A percentile compares a stretch with the other conserved stretches of the same genome.
These are phyloP conservation scores for Drosophila peninsularis DNA, from an alignment of 2,888 invertebrate species.

Conservation along the genomic window DNA sequence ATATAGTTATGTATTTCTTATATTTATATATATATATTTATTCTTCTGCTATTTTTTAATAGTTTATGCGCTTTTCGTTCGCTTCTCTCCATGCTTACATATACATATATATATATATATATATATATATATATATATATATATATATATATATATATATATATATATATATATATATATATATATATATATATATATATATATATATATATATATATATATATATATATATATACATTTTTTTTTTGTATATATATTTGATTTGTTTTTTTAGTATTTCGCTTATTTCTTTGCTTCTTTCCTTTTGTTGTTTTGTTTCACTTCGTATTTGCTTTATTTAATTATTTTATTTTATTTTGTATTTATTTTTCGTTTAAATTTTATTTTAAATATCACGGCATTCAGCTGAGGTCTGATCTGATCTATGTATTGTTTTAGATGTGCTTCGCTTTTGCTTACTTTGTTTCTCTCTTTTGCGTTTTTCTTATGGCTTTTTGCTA, in stretches of 20 bases:
- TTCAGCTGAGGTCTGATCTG: slow-evolving; percentile 83
- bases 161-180: neutral
- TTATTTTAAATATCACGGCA: slow-evolving; percentile 83
- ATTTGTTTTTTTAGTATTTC: slow-evolving; percentile 10
- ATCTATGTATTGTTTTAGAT: slow-evolving; percentile 62
- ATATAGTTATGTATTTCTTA: slow-evolving; percentile 18
- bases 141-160: slow-evolving; percentile 3
- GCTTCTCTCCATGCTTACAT: slow-evolving; percentile 18
- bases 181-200: neutral
- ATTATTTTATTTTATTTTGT: slow-evolving; percentile 11
- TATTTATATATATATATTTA: neutral
- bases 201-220: neutral
- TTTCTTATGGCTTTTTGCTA: slow-evolving; percentile 50
- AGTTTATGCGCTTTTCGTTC: slow-evolving; percentile 38
- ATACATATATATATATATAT: neutral
- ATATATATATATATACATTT: no score
- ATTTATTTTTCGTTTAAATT: slow-evolving; percentile 53
- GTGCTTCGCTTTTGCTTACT: slow-evolving; percentile 28
- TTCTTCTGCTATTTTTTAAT: slow-evolving; percentile 21
- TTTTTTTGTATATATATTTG: neutral
- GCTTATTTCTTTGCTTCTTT: slow-evolving; percentile 18
- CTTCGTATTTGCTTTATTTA: slow-evolving; percentile 1
- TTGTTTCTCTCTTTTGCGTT: neutral
- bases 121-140: neutral
- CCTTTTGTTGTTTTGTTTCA: slow-evolving; percentile 3